A percentile compares a stretch with the other conserved stretches of the same genome.
These are phyloP conservation scores for Callyntrura sp. DNA, from an alignment of 2,888 invertebrate genomes.

Conservation along the genomic window DNA sequence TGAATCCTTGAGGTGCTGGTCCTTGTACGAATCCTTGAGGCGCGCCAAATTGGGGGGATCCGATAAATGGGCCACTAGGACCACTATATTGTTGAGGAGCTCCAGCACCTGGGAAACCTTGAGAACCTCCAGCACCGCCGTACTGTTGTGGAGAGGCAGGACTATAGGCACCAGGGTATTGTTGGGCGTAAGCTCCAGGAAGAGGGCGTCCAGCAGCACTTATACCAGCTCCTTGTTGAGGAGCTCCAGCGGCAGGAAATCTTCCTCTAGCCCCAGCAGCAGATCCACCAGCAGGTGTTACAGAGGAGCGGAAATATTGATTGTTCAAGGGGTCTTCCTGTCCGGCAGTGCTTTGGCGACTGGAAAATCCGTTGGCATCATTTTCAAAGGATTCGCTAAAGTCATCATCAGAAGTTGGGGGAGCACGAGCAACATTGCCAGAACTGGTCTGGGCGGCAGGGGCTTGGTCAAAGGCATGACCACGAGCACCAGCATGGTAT, in stretches of 20 bases:
- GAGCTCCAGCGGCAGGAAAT: constrained; percentile 37
- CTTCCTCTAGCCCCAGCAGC: constrained; percentile 37
- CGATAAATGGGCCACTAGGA: constrained; percentile 31
- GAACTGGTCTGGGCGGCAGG: constrained; percentile 77
- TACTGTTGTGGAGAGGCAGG: constrained; percentile 36
- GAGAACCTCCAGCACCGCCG: constrained; percentile 57
- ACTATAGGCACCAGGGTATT: constrained; percentile 52
- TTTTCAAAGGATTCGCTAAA: constrained; percentile 72
- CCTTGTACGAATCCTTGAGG: constrained; percentile 39
- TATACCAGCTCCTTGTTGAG: constrained; percentile 45
- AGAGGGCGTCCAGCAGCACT: constrained; percentile 64
- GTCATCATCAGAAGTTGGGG: constrained; percentile 72
- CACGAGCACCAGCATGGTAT: constrained; percentile 66
- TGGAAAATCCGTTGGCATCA: constrained; percentile 46
- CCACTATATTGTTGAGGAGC: constrained; percentile 51
- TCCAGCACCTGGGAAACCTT: constrained; percentile 31
- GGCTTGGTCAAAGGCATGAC: constrained; percentile 73
- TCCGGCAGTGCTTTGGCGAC: constrained; percentile 47
- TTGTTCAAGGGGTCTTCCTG: constrained; percentile 67
- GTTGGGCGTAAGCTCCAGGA: constrained; percentile 54
- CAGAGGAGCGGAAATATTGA: constrained; percentile 63
- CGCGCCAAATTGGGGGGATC: constrained; percentile 51
- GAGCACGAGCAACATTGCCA: constrained; percentile 61
- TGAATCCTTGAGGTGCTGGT: constrained; percentile 38
- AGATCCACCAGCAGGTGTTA: constrained; percentile 23